Evolutionary conservation across 2,888 invertebrate genomes (phyloP).

Genomic region (Catotricha subobsoleta): DNA sequence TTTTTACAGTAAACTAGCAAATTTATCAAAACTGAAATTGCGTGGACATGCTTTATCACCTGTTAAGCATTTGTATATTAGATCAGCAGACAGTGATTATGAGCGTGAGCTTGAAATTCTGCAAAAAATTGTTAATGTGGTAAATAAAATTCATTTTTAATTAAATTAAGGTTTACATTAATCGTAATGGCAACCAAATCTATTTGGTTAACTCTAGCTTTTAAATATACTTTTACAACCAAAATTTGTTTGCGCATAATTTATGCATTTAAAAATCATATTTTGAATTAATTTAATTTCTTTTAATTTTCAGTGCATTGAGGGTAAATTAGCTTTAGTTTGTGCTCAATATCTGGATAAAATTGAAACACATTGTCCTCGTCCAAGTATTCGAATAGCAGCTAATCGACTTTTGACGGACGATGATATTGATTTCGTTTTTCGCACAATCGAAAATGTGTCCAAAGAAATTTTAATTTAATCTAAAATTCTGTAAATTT

Average conservation of each 20-base stretch:
- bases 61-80: constrained; percentile 53
- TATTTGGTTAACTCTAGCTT: no score
- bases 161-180: no score
- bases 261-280: background rate
- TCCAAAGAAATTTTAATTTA: constrained; percentile 22
- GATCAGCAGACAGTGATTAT: constrained; percentile 27
- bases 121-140: constrained; percentile 39
- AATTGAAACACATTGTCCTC: constrained; percentile 43
- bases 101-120: constrained; percentile 36
- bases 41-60: constrained; percentile 48
- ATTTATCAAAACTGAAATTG: constrained; percentile 33
- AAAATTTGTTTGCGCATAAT: constrained; percentile 5
- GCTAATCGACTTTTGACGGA: constrained; percentile 45
- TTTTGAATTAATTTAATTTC: constrained; percentile 6
- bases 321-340: constrained; percentile 48
- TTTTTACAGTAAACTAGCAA: constrained; percentile 28
- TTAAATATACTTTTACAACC: constrained; percentile 1
- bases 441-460: constrained; percentile 28
- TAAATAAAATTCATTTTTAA: constrained; percentile 12
- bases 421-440: constrained; percentile 37
- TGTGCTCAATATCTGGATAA: constrained; percentile 50
- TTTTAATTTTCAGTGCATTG: constrained; percentile 34
- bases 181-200: no score
- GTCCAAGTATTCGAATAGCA: constrained; percentile 55
- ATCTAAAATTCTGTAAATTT: background rate